Conservation (phyloP, 2,797 vertebrate species). For the Falco peregrinus region DNA sequence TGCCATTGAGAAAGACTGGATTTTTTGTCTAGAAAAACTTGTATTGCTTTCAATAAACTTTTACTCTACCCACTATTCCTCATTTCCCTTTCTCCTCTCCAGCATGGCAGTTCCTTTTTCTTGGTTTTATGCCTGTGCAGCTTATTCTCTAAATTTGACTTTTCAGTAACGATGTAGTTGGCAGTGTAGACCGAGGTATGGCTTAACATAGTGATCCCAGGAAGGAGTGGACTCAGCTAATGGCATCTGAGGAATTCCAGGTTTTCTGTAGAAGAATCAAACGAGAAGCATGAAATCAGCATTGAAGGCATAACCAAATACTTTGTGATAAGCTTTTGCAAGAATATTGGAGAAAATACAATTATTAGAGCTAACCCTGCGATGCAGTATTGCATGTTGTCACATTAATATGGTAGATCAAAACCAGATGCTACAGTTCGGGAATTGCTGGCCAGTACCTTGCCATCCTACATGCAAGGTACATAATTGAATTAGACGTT, state of each 20-base stretch:
- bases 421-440: not conserved
- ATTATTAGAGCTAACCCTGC: not conserved
- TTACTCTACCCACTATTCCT: not conserved
- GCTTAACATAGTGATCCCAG: not conserved
- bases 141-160: not conserved
- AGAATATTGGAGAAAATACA: not conserved
- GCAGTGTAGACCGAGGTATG: not conserved
- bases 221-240: not conserved
- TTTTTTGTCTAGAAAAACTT: slow-evolving; percentile 15
- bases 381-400: not conserved
- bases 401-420: not conserved
- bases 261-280: not conserved
- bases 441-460: not conserved
- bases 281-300: not conserved
- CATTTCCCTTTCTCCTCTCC: not conserved
- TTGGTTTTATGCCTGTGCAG: not conserved
- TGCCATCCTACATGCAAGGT: not conserved
- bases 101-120: not conserved
- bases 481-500: not conserved
- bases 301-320: not conserved
- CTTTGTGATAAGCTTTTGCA: not conserved
- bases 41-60: not conserved
- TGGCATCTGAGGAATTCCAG: not conserved
- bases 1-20: slow-evolving; percentile 20
- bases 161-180: rapidly evolving